Percentiles rank a stretch among this genome's conserved stretches.
These are phyloP conservation scores for Psephotus haematonotus DNA, from an alignment of 2,113 vertebrate species.

Conservation along the genomic window DNA sequence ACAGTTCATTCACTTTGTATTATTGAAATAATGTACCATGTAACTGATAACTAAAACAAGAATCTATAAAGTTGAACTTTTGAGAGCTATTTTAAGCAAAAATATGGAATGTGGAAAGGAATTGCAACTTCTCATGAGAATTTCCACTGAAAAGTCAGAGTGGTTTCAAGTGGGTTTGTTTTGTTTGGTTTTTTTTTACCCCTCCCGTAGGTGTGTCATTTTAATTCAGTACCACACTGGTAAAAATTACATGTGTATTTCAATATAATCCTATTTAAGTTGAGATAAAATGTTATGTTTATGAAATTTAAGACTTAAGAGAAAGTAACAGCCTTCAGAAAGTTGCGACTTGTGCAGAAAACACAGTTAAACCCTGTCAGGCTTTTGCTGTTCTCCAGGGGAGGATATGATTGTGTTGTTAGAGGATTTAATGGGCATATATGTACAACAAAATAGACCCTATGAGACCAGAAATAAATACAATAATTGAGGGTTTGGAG, in stretches of 20 bases:
- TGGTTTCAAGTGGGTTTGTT: background rate
- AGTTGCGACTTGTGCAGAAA: background rate
- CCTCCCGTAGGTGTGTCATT: background rate
- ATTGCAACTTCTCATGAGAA: background rate
- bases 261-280: background rate
- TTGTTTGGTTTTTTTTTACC: background rate
- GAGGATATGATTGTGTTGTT: background rate
- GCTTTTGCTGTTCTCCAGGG: background rate
- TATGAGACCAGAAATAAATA: background rate
- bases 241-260: background rate
- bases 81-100: background rate
- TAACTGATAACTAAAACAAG: background rate
- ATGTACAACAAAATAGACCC: background rate
- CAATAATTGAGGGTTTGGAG: background rate
- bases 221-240: background rate
- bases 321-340: background rate
- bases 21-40: background rate
- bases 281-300: background rate
- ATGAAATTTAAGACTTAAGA: background rate
- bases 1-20: background rate
- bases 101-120: background rate
- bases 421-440: background rate
- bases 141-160: background rate
- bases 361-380: background rate
- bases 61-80: background rate